Evolutionary conservation across 2,797 vertebrate species (phyloP), one percentile per base, ranked within the genome.

Genomic region (Varecia variegata): DNA sequence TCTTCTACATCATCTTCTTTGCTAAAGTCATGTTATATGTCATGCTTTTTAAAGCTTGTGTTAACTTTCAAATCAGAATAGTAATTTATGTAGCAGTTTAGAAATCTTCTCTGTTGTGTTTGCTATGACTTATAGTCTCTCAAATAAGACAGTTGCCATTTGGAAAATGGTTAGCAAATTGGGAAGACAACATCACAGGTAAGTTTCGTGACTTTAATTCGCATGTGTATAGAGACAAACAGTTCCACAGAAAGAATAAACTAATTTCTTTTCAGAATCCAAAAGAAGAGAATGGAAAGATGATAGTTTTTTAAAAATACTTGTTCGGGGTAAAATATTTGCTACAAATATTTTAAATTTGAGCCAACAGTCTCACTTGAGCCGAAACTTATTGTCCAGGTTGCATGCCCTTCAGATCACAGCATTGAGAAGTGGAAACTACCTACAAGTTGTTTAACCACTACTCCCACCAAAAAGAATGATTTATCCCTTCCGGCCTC

Each of bases 161-260:
- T 87, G 60, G 70, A 27, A 95, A 96, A 90, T 60, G 50, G 7
- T 91, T 84, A 92, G 50, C 35, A 84, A 94, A 92, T 92, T 43
- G 93, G 56, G 74, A 95, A 84, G 71, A 81, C 35, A 71, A 20
- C 35, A 50, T 87, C 50, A 77, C 40, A 65, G 62, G 62, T 93
- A 90, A 92, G 21, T 88, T 95, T 84, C 12, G 0, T 90, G 58
- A 70, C 25, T 85, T 93, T 30, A 47, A 30, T 62, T 90, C 58
- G 38, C 45, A 56, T 8, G 4, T 76, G 43, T 7, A 68, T n/a
- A 95, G 54, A 95, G 62, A 83, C 8, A 88, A 73, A 67, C 9
- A 71, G 32, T n/a, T 83, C 56, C 50, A 65, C 18, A 70, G 73
- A 92, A 56, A 52, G 35, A 79, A 13, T 74, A 76, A 60, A 89